Evolutionary conservation across 2,797 vertebrate genomes (phyloP), one percentile per base, ranked within the genome.

Genomic region (Cheirogaleus major): DNA sequence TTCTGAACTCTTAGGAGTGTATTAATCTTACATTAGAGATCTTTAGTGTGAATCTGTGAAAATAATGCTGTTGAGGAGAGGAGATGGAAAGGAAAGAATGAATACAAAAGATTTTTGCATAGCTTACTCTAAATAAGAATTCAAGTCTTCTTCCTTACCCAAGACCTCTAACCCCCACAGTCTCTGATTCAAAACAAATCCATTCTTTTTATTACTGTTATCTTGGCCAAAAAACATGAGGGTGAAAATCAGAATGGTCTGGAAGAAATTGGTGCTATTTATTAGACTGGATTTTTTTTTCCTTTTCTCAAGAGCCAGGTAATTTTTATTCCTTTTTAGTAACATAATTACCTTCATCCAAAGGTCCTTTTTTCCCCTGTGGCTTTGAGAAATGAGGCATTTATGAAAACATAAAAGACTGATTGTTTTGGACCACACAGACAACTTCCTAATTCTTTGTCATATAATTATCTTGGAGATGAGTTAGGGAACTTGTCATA

Each of bases 361-460:
- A 52, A 61, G 45, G 4, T 96, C 43, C 67, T 92, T 89, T 95
- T 43, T 30, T 27, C 20, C 23, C 4, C 38, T 48, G 27, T 67
- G 45, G 2, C 32, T 87, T 96, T 82, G 43, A 96, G 43, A 50
- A 63, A 65, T 1, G 3, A 79, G 84, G 20, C 55, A 67, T 63
- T 91, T 82, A n/a, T 92, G 35, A 73, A 85, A 95, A 94, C 20
- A 95, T 20, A 92, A 93, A 52, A 3, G 9, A 43, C 69, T 93
- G 38, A 93, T 94, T 92, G 75, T 52, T 92, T n/a, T 78, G 57
- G 38, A 73, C 23, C 95, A 90, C 27, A 50, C 20, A 87, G 27
- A 8, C 30, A 96, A 50, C 23, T 83, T 73, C 27, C 0, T 69
- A 87, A 45, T 10, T 96, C 41, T 41, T 50, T 80, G 38, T 52